Conservation (phyloP, 2,888 invertebrate genomes). For the Ochropacha duplaris region DNA sequence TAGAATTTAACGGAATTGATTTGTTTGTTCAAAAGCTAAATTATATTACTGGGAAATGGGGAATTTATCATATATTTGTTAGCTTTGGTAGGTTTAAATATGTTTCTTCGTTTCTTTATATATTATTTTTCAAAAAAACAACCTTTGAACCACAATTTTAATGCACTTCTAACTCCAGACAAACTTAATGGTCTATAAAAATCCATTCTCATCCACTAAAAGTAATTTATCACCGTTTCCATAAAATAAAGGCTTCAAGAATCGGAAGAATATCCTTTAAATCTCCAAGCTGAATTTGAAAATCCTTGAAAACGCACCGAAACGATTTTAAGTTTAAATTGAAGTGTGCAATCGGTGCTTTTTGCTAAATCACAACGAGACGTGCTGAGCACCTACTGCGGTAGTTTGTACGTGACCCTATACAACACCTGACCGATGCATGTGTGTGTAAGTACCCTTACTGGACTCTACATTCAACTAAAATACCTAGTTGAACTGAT, state of each 20-base stretch:
- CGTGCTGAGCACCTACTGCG: conserved; percentile 2
- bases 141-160: not conserved
- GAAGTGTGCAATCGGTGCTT: conserved; percentile 14
- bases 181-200: not conserved
- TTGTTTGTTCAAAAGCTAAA: not conserved
- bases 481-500: not conserved
- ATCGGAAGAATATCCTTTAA: conserved; percentile 8
- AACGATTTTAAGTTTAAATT: conserved; percentile 15
- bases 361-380: conserved; percentile 11
- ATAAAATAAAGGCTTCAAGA: not conserved
- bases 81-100: too few relatives aligned
- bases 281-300: conserved; percentile 13
- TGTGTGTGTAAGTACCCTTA: not conserved
- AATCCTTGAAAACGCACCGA: not conserved
- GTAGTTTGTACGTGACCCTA: not conserved
- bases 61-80: too few relatives aligned
- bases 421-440: not conserved
- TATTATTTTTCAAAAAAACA: not conserved
- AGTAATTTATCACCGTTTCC: not conserved
- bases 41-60: not conserved
- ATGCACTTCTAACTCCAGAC: not conserved
- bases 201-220: not conserved
- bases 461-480: not conserved
- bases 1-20: not conserved
- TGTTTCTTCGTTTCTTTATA: too few relatives aligned